These are phyloP conservation scores for Passer domesticus DNA, from an alignment of 2,113 vertebrate genomes.

Conservation along the genomic window DNA sequence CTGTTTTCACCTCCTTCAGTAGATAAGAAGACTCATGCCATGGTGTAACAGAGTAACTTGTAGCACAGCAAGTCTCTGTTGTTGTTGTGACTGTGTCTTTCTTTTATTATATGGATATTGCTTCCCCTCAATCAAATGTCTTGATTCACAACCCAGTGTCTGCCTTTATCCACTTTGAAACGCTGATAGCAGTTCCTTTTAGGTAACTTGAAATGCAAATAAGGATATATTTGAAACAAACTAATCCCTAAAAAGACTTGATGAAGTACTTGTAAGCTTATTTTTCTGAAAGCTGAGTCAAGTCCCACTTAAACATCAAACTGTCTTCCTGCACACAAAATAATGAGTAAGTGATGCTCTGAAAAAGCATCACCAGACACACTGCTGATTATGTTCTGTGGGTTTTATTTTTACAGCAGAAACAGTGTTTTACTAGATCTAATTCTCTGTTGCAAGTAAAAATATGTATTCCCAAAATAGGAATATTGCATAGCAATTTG, in stretches of 20 bases:
- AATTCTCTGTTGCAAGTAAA: background rate
- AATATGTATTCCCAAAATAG: background rate
- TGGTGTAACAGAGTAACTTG: background rate
- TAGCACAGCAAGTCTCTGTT: background rate
- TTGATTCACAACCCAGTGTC: constrained; percentile 16
- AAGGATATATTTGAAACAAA: constrained; percentile 56
- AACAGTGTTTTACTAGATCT: background rate
- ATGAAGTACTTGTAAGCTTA: constrained; percentile 55
- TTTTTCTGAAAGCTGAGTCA: constrained; percentile 58
- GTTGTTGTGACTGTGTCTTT: background rate
- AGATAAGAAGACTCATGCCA: background rate
- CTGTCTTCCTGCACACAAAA: constrained; percentile 19
- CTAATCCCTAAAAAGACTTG: constrained; percentile 56
- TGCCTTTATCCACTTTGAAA: constrained; percentile 43
- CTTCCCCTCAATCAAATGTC: background rate
- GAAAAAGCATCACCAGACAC: background rate
- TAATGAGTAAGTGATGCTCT: constrained; percentile 37
- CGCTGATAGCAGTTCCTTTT: constrained; percentile 35
- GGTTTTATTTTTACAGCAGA: background rate
- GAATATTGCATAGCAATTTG: background rate
- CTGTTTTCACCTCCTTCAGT: background rate
- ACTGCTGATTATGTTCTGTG: constrained; percentile 7
- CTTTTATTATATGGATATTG: background rate
- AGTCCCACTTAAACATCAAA: constrained; percentile 59
- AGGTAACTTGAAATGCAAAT: constrained; percentile 59